A percentile compares a stretch with the other conserved stretches of the same genome.
These are phyloP conservation scores for Cantharis rustica DNA, from an alignment of 2,888 invertebrate species.

Conservation along the genomic window DNA sequence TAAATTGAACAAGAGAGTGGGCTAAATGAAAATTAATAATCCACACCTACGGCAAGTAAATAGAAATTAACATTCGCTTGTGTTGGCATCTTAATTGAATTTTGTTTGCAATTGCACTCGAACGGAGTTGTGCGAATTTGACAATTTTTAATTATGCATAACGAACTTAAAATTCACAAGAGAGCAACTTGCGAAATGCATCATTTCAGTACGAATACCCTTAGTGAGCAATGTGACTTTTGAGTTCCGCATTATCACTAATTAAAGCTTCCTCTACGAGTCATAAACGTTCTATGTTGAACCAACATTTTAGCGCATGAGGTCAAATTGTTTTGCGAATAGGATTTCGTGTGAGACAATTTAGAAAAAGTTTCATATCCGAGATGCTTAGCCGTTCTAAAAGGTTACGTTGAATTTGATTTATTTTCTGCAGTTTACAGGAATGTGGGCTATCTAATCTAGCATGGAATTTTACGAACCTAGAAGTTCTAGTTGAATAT, in stretches of 20 bases:
- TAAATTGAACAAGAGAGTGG: background rate
- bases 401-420: conserved; percentile 9
- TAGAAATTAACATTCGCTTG: background rate
- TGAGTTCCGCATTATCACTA: conserved; percentile 14
- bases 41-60: background rate
- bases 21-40: background rate
- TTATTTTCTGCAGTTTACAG: conserved; percentile 5
- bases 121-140: background rate
- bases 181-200: background rate
- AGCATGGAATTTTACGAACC: background rate
- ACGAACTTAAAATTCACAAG: conserved; percentile 3
- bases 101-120: background rate
- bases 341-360: background rate
- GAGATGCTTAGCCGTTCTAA: conserved; percentile 3
- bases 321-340: conserved; percentile 16
- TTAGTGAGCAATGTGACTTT: conserved; percentile 12
- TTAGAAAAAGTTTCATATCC: conserved; percentile 5
- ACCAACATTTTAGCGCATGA: conserved; percentile 9
- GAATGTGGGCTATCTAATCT: conserved; percentile 13
- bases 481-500: conserved; percentile 2
- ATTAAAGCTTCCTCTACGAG: conserved; percentile 11
- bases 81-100: conserved; percentile 1
- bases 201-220: background rate
- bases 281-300: conserved; percentile 11
- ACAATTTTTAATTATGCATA: conserved; percentile 6